phyloP scores from a whole-genome alignment of 2,888 invertebrate genomes.

The Cryptus viduatorius region DNA sequence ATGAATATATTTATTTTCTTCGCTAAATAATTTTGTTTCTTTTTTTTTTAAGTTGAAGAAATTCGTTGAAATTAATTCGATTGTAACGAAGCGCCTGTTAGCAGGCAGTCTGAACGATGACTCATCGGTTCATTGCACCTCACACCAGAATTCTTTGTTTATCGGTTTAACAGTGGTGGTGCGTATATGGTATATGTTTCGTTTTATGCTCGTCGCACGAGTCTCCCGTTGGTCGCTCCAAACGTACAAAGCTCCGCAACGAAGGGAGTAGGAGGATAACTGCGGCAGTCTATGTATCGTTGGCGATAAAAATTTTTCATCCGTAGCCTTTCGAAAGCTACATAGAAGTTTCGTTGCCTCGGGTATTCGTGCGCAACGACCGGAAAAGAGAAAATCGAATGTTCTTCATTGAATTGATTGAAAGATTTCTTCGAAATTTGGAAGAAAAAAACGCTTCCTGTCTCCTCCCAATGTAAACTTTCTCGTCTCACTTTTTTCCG shows the following conservation, averaged over 20 bases:
- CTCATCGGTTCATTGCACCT: constrained; percentile 67
- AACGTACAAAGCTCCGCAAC: constrained; percentile 7
- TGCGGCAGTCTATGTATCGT: constrained; percentile 11
- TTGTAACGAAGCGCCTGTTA: background rate
- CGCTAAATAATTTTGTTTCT: too few species aligned
- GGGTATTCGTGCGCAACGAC: background rate
- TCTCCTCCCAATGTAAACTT: background rate
- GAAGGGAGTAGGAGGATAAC: background rate
- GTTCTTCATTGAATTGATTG: background rate
- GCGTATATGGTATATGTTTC: constrained; percentile 9
- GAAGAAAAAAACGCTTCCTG: too few species aligned
- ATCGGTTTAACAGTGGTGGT: constrained; percentile 51
- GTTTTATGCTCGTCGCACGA: background rate
- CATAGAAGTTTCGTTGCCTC: background rate
- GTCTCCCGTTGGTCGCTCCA: background rate
- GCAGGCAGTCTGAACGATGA: constrained; percentile 27
- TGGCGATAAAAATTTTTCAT: constrained; percentile 26
- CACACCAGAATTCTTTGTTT: constrained; percentile 61
- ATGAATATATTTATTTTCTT: too few species aligned
- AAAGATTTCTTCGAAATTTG: too few species aligned
- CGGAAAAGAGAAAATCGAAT: background rate
- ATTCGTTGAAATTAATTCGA: background rate
- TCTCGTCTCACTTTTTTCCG: background rate
- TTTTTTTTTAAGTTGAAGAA: background rate
- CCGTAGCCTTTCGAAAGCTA: background rate